Percentiles rank a stretch among this genome's conserved stretches.
Evolutionary conservation across 2,113 vertebrate genomes (phyloP).

Genomic region (Muntiacus reevesi): DNA sequence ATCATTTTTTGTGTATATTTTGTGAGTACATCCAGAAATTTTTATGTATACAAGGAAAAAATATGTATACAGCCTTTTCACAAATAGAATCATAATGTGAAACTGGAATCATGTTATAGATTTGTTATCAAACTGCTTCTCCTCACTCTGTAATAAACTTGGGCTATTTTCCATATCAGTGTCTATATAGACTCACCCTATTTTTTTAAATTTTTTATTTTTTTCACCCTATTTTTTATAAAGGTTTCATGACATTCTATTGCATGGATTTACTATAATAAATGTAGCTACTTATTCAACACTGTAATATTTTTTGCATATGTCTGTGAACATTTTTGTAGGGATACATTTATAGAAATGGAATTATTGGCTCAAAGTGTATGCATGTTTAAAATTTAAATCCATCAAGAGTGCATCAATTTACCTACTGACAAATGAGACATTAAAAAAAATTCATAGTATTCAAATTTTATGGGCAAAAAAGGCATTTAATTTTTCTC

Average conservation of each 20-base stretch:
- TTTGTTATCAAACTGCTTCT: not conserved
- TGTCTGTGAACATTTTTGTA: not conserved
- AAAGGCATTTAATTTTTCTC: not conserved
- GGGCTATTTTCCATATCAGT: not conserved
- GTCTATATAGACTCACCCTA: not conserved
- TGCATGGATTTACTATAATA: slow-evolving; percentile 9
- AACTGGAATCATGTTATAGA: not conserved
- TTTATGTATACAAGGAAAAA: not conserved
- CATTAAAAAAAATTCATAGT: not conserved
- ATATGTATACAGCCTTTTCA: not conserved
- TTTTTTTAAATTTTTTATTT: not conserved
- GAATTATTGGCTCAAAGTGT: not conserved
- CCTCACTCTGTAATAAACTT: not conserved
- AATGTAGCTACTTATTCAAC: slow-evolving; percentile 23
- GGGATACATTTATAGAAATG: not conserved
- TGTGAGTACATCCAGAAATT: not conserved
- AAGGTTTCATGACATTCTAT: not conserved
- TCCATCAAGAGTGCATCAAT: not conserved
- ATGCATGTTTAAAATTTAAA: slow-evolving; percentile 37
- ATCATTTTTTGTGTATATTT: not conserved
- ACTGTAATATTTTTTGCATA: not conserved
- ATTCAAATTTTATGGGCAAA: not conserved
- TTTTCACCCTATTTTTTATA: not conserved
- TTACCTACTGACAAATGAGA: slow-evolving; percentile 9
- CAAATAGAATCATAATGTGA: not conserved